Percentiles rank a stretch among this genome's conserved stretches.
These are phyloP conservation scores for Manacus vitellinus DNA, from an alignment of 2,113 vertebrate genomes.

Conservation along the genomic window DNA sequence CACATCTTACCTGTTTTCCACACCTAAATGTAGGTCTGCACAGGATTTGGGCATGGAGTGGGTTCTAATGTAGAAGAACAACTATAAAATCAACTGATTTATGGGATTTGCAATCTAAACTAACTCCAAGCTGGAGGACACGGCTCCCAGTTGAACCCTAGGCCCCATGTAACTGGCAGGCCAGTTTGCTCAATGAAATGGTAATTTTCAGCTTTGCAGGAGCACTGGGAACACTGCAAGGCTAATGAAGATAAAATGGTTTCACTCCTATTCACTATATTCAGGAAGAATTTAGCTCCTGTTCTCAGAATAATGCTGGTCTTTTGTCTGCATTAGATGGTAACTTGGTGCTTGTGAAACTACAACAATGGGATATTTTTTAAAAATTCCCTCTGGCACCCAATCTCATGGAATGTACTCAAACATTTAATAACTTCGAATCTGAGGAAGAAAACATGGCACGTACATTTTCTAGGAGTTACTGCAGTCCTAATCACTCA, in stretches of 20 bases:
- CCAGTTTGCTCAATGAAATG: background rate
- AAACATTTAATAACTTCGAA: background rate
- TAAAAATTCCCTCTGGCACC: background rate
- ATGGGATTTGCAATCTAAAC: background rate
- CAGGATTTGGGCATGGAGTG: background rate
- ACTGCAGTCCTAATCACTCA: background rate
- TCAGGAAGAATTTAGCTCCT: background rate
- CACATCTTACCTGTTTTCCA: background rate
- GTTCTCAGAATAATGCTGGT: background rate
- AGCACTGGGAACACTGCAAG: background rate
- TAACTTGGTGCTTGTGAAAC: background rate
- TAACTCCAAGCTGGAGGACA: background rate
- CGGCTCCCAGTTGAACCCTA: background rate
- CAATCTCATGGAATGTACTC: background rate
- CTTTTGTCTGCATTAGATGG: background rate
- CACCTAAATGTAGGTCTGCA: background rate
- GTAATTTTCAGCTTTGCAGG: background rate
- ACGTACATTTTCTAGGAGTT: background rate
- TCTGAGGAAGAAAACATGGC: background rate
- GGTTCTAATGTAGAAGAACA: background rate
- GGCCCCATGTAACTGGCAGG: background rate
- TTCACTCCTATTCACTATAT: background rate
- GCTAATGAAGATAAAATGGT: background rate
- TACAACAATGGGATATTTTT: background rate
- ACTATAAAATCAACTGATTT: background rate